These are phyloP conservation scores for Drosophila sp. DNA, from an alignment of 1,140 invertebrate genomes.

Conservation along the genomic window DNA sequence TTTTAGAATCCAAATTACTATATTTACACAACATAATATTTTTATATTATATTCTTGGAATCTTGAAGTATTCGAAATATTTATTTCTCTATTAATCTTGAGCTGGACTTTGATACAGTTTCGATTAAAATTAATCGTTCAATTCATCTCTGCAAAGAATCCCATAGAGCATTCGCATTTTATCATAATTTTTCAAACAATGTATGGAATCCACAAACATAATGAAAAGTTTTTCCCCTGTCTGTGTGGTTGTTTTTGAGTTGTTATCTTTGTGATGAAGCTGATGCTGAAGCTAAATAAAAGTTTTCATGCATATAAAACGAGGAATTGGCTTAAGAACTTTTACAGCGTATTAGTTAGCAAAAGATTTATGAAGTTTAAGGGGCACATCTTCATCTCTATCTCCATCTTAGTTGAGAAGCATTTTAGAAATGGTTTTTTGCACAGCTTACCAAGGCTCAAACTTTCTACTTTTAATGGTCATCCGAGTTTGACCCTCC, in stretches of 20 bases:
- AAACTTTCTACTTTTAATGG: slow-evolving; percentile 81
- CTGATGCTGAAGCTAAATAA: slow-evolving; percentile 52
- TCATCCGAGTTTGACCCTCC: slow-evolving; percentile 65
- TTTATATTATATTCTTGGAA: too few species aligned
- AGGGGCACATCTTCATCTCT: slow-evolving; percentile 46
- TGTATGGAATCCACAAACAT: slow-evolving; percentile 11
- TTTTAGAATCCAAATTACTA: too few species aligned
- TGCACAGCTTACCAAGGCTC: slow-evolving; percentile 34
- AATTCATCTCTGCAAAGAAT: background rate
- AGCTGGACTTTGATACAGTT: too few species aligned
- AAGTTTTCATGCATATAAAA: slow-evolving; percentile 75
- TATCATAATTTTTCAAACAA: slow-evolving; percentile 5
- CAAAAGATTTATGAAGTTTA: slow-evolving; percentile 79
- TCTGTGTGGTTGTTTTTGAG: slow-evolving; percentile 39
- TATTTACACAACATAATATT: too few species aligned
- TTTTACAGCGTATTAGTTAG: slow-evolving; percentile 68
- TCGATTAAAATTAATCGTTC: too few species aligned
- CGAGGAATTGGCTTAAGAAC: slow-evolving; percentile 66
- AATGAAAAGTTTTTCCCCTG: slow-evolving; percentile 12
- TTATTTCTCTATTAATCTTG: too few species aligned
- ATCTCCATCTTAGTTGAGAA: slow-evolving; percentile 52
- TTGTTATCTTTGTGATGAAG: slow-evolving; percentile 63
- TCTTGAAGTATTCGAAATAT: too few species aligned
- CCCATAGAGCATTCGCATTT: slow-evolving; percentile 9
- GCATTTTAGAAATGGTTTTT: slow-evolving; percentile 46